Evolutionary conservation across 2,113 vertebrate species (phyloP), one percentile per base, ranked within the genome.

Genomic region (Coptodon bakossiorum): DNA sequence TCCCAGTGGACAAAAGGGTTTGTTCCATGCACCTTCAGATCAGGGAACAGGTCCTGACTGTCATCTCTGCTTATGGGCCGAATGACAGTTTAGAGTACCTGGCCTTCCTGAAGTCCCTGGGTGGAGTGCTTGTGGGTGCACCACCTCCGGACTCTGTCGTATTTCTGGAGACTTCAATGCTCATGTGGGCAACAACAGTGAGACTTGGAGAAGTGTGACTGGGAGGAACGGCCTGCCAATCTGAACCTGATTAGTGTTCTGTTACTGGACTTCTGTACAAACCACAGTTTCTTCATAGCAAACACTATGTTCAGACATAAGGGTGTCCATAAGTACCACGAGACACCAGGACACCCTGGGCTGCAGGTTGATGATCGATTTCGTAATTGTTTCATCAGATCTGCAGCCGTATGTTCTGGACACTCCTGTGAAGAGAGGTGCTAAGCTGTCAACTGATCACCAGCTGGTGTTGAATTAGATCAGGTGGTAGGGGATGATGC

Each of bases 241-340:
- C 0, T n/a, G 31, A 38, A 66, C 34, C 19, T 0, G 19, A 66
- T 38, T 66, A n/a, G 61, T 38, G 1, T 66, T 0, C 1, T 38
- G 10, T 38, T 66, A 66, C 61, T 38, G 61, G 61, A 66, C 34
- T 38, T 66, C 34, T 22, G 19, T 22, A 13, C 34, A 38, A 66
- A 3, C 61, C 31, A n/a, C 31, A n/a, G 2, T 38, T 38, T 66
- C 0, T 38, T 38, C 61, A 66, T 66, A 38, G 13, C 19, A 66
- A 66, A 66, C 61, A 0, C 61, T 66, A 66, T 66, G 34, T 66
- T 66, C 10, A 13, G 19, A 22, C 1, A 22, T 22, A 66, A 66
- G 19, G 6, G 61, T 66, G 61, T 38, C 10, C 61, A 66, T 22
- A 66, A 66, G 61, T 1, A 36, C 61, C 61, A 66, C 19, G 0